A percentile compares a stretch with the other conserved stretches of the same genome.
Conservation (phyloP, 1,140 invertebrate genomes). For the Bombus impatiens region DNA sequence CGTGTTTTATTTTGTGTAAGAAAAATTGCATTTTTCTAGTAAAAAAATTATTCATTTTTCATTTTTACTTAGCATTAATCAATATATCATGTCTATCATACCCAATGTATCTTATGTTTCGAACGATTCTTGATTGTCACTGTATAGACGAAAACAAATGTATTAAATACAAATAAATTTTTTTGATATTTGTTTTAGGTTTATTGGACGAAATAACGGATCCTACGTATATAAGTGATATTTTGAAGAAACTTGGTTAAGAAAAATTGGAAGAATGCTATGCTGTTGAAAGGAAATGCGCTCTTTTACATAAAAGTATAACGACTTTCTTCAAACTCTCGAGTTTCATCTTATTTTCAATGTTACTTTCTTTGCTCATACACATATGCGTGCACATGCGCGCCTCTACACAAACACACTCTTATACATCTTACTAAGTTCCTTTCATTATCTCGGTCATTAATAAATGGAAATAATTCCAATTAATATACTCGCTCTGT, state of each 20-base stretch:
- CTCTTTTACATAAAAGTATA: constrained; percentile 53
- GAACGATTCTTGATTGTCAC: too few relatives aligned
- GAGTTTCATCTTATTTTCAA: constrained; percentile 1
- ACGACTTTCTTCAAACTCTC: background rate
- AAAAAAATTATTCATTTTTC: too few relatives aligned
- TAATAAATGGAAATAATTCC: background rate
- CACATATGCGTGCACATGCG: too few relatives aligned
- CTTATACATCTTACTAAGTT: background rate
- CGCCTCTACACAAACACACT: background rate
- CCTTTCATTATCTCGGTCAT: background rate
- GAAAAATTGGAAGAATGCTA: constrained; percentile 53
- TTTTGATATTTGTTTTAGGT: constrained; percentile 80
- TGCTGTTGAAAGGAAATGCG: constrained; percentile 44
- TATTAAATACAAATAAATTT: background rate
- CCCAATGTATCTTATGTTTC: too few relatives aligned
- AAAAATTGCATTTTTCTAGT: too few relatives aligned
- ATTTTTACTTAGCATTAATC: too few relatives aligned
- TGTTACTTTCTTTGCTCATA: constrained; percentile 17
- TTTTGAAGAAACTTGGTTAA: constrained; percentile 79
- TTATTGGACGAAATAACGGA: constrained; percentile 85
- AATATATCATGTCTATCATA: too few relatives aligned
- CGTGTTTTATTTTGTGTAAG: too few relatives aligned
- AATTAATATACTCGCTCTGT: constrained; percentile 20
- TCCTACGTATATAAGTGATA: constrained; percentile 84
- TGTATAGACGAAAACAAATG: too few relatives aligned